Evolutionary conservation across 2,113 vertebrate species (phyloP).

Genomic region (Ameiurus melas): DNA sequence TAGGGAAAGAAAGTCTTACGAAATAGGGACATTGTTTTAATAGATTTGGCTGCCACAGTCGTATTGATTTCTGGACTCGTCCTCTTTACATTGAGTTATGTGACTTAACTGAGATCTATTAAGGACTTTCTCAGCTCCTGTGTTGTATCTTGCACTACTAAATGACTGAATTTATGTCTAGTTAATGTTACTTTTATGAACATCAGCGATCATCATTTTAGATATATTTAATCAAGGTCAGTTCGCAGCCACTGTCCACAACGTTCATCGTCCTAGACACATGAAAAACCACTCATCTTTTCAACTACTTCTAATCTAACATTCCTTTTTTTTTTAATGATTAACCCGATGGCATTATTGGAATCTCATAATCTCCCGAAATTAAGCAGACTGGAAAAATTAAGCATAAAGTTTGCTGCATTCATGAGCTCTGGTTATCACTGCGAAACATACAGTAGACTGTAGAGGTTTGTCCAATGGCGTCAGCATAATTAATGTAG

Average conservation of each 20-base stretch:
- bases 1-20: background rate
- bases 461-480: background rate
- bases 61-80: slow-evolving; percentile 57
- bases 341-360: background rate
- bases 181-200: slow-evolving; percentile 9
- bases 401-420: background rate
- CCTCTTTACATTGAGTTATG: slow-evolving; percentile 58
- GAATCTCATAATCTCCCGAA: background rate
- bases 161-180: background rate
- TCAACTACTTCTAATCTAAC: background rate
- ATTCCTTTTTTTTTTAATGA: too few species aligned
- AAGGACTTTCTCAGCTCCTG: slow-evolving; percentile 27
- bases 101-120: slow-evolving; percentile 44
- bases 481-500: background rate
- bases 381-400: background rate
- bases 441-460: background rate
- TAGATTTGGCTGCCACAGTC: slow-evolving; percentile 47
- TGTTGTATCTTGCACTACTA: slow-evolving; percentile 29
- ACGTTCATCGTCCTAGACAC: background rate
- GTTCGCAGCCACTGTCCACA: background rate
- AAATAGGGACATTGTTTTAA: slow-evolving; percentile 56
- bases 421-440: background rate
- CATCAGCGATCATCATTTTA: background rate
- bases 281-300: background rate
- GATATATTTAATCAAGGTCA: background rate